Percentiles rank a stretch among this genome's conserved stretches.
Evolutionary conservation across 2,797 vertebrate genomes (phyloP).

Genomic region (Periophthalmus magnuspinnatus): DNA sequence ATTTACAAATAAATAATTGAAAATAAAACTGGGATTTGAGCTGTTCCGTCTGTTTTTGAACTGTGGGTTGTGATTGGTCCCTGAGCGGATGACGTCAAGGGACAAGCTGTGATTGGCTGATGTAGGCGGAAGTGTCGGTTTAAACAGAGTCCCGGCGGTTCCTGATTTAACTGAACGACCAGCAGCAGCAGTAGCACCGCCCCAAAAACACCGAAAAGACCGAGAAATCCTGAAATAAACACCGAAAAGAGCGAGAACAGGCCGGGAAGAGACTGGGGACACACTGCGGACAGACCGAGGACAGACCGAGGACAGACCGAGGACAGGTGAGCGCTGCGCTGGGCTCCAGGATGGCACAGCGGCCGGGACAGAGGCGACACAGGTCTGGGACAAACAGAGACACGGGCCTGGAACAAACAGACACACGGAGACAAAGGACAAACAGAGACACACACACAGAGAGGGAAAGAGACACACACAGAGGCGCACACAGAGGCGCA

Average conservation of each 20-base stretch:
- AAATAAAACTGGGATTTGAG: background rate
- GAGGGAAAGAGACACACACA: too few relatives aligned
- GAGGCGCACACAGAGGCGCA: too few relatives aligned
- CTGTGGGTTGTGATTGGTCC: background rate
- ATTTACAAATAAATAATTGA: background rate
- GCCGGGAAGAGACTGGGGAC: background rate
- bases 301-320: background rate
- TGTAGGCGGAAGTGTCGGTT: constrained; percentile 33
- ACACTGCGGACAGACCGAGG: background rate
- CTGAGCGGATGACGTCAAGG: too few relatives aligned
- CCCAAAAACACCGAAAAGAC: background rate
- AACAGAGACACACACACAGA: too few relatives aligned
- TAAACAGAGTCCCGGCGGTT: constrained; percentile 77
- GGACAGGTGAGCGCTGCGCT: background rate
- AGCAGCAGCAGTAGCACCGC: background rate
- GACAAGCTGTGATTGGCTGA: constrained; percentile 59
- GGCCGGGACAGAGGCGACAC: too few relatives aligned
- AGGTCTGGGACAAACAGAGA: too few relatives aligned
- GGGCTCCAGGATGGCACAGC: too few relatives aligned
- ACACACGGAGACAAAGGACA: too few relatives aligned
- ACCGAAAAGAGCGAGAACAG: background rate
- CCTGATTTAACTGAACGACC: background rate
- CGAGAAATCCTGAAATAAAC: too few relatives aligned
- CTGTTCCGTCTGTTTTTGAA: constrained; percentile 56
- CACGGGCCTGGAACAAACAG: too few relatives aligned